Evolutionary conservation across 2,888 invertebrate species (phyloP), one percentile per base, ranked within the genome.

Genomic region (Brenthis hecate): DNA sequence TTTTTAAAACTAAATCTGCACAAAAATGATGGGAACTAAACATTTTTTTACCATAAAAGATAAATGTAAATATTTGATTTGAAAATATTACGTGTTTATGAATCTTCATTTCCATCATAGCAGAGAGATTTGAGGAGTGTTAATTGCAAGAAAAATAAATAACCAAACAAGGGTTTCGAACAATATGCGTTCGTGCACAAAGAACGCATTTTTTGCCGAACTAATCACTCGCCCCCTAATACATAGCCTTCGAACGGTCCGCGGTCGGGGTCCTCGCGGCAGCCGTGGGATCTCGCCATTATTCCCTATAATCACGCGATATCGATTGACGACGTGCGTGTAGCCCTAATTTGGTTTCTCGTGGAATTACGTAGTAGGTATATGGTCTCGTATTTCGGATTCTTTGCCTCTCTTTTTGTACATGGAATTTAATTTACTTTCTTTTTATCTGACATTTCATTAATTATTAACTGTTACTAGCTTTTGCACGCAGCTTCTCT

Each of bases 271-370:
- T 76, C 76, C 75, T 75, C 77, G 78, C 75, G 77, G 36, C 75
- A 72, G 72, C 72, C 77, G 78, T 75, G 77, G 76, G 77, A 77
- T 76, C 74, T 72, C 74, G 78, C 83, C 84, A 86, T 88, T 87
- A 89, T 88, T 80, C 80, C 83, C 88, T 87, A 89, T 90, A 87
- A 91, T 89, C 89, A 89, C 88, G 88, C 86, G 83, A 88, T 91
- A 90, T 89, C 87, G 89, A 90, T 87, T 83, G 81, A 75, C 78
- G 78, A 76, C 80, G 83, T 84, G 86, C 85, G 86, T 85, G 85
- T 85, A 79, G 80, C 85, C 81, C 86, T 86, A 87, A 87, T 86
- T 84, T 80, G 75, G 73, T 67, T 68, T 69, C 68, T 73, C 69
- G 69, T 63, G 69, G 72, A 72, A 72, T 74, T 73, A 74, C 74